Base-by-base conservation (phyloP, 92 coral and sea anemone species). In the Scolanthus callimorphus region DNA sequence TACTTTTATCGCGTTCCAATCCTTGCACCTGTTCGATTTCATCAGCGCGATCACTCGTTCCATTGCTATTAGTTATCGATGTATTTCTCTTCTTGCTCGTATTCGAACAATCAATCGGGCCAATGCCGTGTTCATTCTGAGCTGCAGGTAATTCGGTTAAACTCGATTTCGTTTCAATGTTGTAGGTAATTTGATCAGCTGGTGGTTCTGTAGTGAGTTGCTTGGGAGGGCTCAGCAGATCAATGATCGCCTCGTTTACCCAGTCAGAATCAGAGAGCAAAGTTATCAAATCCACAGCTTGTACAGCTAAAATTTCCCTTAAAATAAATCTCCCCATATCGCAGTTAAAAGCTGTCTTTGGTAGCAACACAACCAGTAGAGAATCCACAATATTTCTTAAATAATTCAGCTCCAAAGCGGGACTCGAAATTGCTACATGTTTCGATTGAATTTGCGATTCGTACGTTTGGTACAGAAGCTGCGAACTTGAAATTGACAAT, bases 311-410 rank as follows among this genome's bases (percentile, higher is more conserved):
- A 77, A 88, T 81, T 44, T 92, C 98, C 27, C 96, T 69, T 50
- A 92, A 60, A 71, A 92, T 88, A 59, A 92, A 92, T 48, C 92
- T 60, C n/a, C 98, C 98, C 15, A 85, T 50, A 54, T 88, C 76
- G 39, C 98, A 92, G 25, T 61, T 70, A 39, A 76, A 84, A 6
- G 83, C 76, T 20, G 80, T 77, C 27, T 74, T 39, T 6, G 82
- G 77, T 8, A 74, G 62, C 72, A 92, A 62, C 27, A 77, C 71
- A 11, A 67, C 79, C 1, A 92, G 70, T 4, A 92, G 67, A n/a
- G 88, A 67, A 63, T 92, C 92, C 0, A 81, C 74, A 4, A 84
- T 83, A 44, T 72, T 77, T 60, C 98, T 64, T 19, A 92, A 76
- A 67, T 92, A 92, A 70, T 69, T 78, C 17, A 92, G 71, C 57